These are phyloP conservation scores for Dicrurus megarhynchus DNA, from an alignment of 2,113 vertebrate genomes.

Conservation along the genomic window DNA sequence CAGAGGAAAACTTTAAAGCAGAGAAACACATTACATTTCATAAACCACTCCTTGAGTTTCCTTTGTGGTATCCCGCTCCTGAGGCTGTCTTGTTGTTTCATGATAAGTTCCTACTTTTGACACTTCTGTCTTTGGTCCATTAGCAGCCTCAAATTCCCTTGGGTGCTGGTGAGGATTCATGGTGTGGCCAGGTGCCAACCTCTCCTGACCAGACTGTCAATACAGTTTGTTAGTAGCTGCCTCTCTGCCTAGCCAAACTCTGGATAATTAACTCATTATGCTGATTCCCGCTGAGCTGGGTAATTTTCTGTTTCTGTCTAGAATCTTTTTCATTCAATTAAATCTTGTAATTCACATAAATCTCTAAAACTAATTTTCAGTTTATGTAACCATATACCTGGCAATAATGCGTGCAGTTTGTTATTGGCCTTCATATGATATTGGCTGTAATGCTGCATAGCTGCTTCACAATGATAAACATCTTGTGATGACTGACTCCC, in stretches of 20 bases:
- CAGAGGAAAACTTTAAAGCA: neutral
- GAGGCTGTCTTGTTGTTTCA: slow-evolving; percentile 3
- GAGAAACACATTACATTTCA: neutral
- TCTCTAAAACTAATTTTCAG: neutral
- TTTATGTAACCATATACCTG: neutral
- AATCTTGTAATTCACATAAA: neutral
- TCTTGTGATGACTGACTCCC: neutral
- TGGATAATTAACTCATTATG: slow-evolving; percentile 63
- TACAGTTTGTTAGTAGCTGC: slow-evolving; percentile 20
- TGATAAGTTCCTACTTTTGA: slow-evolving; percentile 9
- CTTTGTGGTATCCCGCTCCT: neutral
- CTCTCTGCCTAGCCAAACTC: slow-evolving; percentile 1
- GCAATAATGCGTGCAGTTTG: neutral
- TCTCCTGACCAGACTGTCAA: slow-evolving; percentile 47
- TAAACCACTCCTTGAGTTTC: neutral
- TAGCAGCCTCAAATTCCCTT: slow-evolving; percentile 2
- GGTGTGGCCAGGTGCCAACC: slow-evolving; percentile 51
- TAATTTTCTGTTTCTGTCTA: slow-evolving; percentile 30
- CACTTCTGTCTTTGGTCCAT: slow-evolving; percentile 5
- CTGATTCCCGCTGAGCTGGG: slow-evolving; percentile 43
- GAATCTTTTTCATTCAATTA: slow-evolving; percentile 50
- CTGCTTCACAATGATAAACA: neutral
- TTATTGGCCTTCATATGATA: neutral
- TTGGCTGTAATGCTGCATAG: neutral
- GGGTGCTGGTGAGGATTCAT: slow-evolving; percentile 14